Evolutionary conservation across 2,113 vertebrate genomes (phyloP).

Genomic region (Zosterops pallidus): DNA sequence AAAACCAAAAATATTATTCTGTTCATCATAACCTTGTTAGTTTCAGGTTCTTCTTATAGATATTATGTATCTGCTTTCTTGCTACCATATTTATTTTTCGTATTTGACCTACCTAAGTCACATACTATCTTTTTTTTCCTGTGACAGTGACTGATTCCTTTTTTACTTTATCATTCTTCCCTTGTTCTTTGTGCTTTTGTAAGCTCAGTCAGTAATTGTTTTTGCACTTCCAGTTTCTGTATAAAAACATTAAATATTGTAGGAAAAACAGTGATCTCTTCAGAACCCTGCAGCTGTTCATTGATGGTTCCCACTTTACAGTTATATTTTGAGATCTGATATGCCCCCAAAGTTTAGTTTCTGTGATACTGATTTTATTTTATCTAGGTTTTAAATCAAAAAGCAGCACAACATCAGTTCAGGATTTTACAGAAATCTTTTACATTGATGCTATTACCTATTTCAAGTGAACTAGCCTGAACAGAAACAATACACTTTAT

Average conservation of each 20-base stretch:
- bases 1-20: not conserved
- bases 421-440: not conserved
- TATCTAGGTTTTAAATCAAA: not conserved
- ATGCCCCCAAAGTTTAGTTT: not conserved
- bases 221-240: not conserved
- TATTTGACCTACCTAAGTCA: not conserved
- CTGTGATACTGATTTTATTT: not conserved
- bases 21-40: not conserved
- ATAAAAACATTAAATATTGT: not conserved
- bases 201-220: not conserved
- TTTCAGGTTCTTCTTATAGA: not conserved
- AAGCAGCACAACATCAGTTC: not conserved
- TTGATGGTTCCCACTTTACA: not conserved
- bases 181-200: not conserved
- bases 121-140: not conserved
- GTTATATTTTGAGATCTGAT: not conserved
- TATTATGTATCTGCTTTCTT: not conserved
- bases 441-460: fast-evolving
- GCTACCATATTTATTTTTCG: not conserved
- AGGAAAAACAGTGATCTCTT: not conserved
- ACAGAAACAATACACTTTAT: not conserved
- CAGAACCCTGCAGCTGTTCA: not conserved
- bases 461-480: not conserved
- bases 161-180: not conserved
- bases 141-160: not conserved